Evolutionary conservation across 2,113 vertebrate species (phyloP), one percentile per base, ranked within the genome.

Genomic region (Eurypyga helias): DNA sequence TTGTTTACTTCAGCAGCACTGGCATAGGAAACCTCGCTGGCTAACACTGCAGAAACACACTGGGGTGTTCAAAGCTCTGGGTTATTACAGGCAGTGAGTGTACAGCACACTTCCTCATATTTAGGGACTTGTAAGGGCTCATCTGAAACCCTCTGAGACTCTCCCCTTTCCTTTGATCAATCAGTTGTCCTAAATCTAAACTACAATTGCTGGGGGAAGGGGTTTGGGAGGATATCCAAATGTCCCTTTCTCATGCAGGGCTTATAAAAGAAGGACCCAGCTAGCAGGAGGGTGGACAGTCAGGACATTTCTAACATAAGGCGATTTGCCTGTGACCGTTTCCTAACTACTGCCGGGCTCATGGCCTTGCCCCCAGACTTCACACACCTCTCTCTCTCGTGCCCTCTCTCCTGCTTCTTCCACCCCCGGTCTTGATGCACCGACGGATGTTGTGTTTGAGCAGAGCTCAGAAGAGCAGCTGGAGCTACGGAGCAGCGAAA

Each of bases 91-190:
- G 46, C 16, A 3, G 55, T 75, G 77, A 71, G 41, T 26, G 24
- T 69, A 43, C 34, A 62, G 69, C 38, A 70, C 34, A 24, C 21
- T 94, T 93, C 70, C 65, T 87, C n/a, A 24, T 80, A 69, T 88
- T 87, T 43, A 85, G 34, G 38, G 55, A 51, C 52, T 93, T 85
- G 70, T 55, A 69, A 72, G 15, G 54, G 45, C 45, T 96, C 75
- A 76, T 94, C 62, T 2, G 0, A 92, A 83, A 72, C n/a, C n/a
- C 26, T 61, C 36, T 65, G 51, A 90, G 77, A 54, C 54, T 91
- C 57, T 84, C 15, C 24, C 6, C 46, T 92, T 84, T 41, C 64
- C 29, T 93, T 70, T 77, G 62, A 85, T 87, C n/a, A 61, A 79
- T 69, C 1, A 0, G 6, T 69, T 77, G 54, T 85, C 54, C 36